A percentile compares a stretch with the other conserved stretches of the same genome.
These are phyloP conservation scores for Microctenopoma lineatum DNA, from an alignment of 2,797 vertebrate species.

Conservation along the genomic window DNA sequence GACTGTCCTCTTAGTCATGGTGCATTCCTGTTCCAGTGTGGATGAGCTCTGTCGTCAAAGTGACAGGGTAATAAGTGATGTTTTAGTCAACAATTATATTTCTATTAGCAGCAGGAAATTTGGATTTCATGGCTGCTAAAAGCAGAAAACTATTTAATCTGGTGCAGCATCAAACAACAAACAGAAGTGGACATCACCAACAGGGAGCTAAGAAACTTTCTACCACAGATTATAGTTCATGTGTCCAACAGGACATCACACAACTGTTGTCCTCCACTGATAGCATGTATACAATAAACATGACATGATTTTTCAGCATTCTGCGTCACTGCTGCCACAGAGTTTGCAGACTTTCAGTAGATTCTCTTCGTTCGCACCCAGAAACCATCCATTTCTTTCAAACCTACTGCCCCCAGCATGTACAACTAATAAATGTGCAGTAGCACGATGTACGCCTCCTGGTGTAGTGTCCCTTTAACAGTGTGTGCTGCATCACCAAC, in stretches of 20 bases:
- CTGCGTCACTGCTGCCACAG: no score
- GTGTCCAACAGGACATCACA: not conserved
- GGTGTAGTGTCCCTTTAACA: no score
- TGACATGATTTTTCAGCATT: no score
- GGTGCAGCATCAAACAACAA: not conserved
- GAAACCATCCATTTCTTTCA: no score
- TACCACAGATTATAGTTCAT: not conserved
- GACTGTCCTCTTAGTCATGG: not conserved
- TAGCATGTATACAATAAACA: no score
- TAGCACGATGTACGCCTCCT: no score
- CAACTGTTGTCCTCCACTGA: no score
- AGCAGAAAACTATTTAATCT: conserved; percentile 7
- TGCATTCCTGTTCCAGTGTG: not conserved
- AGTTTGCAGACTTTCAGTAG: no score
- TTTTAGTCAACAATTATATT: conserved; percentile 19
- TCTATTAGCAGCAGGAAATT: conserved; percentile 20
- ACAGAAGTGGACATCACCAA: not conserved
- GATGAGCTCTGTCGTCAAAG: not conserved
- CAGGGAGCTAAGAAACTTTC: no score
- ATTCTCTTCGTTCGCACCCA: no score
- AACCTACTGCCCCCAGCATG: no score
- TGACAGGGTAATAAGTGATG: not conserved
- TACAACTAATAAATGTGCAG: no score
- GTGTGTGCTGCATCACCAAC: not conserved
- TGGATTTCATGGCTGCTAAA: conserved; percentile 8